Evolutionary conservation across 2,113 vertebrate genomes (phyloP).

Genomic region (Cryptomyrus ogoouensis): DNA sequence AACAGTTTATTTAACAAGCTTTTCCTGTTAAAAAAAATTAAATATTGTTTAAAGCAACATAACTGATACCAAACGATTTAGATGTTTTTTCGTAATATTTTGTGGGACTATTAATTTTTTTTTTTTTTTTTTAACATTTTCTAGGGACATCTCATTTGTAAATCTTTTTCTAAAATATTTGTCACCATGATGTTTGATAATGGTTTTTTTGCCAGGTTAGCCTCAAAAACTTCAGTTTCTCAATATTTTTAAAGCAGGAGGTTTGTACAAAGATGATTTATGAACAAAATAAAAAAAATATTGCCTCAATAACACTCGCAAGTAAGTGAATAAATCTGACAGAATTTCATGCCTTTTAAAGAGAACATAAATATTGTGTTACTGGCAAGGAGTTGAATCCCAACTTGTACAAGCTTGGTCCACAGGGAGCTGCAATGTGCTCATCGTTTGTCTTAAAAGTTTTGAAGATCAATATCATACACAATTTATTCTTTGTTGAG

Average conservation of each 20-base stretch:
- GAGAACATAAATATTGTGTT: background rate
- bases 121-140: constrained; percentile 73
- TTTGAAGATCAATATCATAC: background rate
- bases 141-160: constrained; percentile 99
- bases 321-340: constrained; percentile 84
- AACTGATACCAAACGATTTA: constrained; percentile 66
- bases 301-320: constrained; percentile 94
- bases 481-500: background rate
- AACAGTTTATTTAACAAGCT: constrained; percentile 43
- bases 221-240: constrained; percentile 88
- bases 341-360: constrained; percentile 21
- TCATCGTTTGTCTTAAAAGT: background rate
- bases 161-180: constrained; percentile 90
- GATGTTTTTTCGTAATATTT: constrained; percentile 70
- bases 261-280: constrained; percentile 98
- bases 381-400: background rate
- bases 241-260: constrained; percentile 95
- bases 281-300: constrained; percentile 74
- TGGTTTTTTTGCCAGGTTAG: constrained; percentile 82
- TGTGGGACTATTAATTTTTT: constrained; percentile 50
- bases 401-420: background rate
- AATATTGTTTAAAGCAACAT: constrained; percentile 44
- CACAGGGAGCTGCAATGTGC: background rate
- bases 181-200: constrained; percentile 88
- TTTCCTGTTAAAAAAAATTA: constrained; percentile 43